A percentile compares a stretch with the other conserved stretches of the same genome.
Evolutionary conservation across 2,888 invertebrate species (phyloP).

Genomic region (Meiosimyza decipiens): DNA sequence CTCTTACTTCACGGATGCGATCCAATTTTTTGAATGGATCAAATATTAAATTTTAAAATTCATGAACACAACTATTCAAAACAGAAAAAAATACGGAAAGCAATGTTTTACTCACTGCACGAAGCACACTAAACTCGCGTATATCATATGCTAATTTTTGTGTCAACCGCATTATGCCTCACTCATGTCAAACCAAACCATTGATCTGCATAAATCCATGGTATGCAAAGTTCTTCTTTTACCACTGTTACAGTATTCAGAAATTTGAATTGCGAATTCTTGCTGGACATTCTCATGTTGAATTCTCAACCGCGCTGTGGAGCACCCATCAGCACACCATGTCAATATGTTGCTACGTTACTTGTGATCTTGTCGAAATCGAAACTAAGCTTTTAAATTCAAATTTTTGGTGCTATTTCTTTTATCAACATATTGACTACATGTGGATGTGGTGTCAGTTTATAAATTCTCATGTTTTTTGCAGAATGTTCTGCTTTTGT

Average conservation of each 20-base stretch:
- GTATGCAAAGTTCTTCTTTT: slow-evolving; percentile 23
- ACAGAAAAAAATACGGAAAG: no score
- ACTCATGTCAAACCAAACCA: slow-evolving; percentile 8
- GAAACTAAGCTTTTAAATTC: slow-evolving; percentile 13
- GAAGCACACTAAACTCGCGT: no score
- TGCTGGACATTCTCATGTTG: slow-evolving; percentile 16
- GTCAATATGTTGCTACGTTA: slow-evolving; percentile 13
- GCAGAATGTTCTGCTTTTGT: slow-evolving; percentile 8
- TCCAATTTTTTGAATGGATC: slow-evolving; percentile 15
- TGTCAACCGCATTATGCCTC: slow-evolving; percentile 32
- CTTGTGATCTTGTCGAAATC: neutral
- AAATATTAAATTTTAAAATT: slow-evolving; percentile 23
- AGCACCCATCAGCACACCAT: slow-evolving; percentile 23
- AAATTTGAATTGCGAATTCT: slow-evolving; percentile 64
- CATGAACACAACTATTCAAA: slow-evolving; percentile 21
- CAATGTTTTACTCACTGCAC: no score
- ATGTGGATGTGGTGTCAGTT: slow-evolving; percentile 54
- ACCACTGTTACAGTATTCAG: slow-evolving; percentile 46
- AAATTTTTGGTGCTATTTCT: slow-evolving; percentile 5
- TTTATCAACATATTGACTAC: slow-evolving; percentile 27
- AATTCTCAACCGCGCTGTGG: neutral
- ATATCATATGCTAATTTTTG: slow-evolving; percentile 13
- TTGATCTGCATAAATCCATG: slow-evolving; percentile 28
- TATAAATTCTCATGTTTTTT: slow-evolving; percentile 58
- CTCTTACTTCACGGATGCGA: neutral